These are phyloP conservation scores for Pherbina coryleti DNA, from an alignment of 2,888 invertebrate genomes.

Conservation along the genomic window DNA sequence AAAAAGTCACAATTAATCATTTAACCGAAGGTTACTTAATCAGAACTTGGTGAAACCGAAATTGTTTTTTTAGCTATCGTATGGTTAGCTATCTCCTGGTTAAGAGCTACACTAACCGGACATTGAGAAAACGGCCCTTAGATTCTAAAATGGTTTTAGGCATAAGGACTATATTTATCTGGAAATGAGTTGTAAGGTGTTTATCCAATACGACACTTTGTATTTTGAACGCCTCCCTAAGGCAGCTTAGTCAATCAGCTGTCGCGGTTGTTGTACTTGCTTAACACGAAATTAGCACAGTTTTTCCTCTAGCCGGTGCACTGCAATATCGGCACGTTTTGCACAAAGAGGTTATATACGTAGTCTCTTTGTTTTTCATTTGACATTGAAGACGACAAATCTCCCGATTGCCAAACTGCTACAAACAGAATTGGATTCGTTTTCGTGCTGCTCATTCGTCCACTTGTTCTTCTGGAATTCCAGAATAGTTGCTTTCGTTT, in stretches of 20 bases:
- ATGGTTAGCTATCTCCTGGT: too few relatives aligned
- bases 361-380: constrained; percentile 65
- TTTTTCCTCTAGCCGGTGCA: background rate
- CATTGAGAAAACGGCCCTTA: too few relatives aligned
- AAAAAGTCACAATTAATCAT: too few relatives aligned
- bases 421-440: constrained; percentile 19
- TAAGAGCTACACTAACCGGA: too few relatives aligned
- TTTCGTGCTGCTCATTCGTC: constrained; percentile 33
- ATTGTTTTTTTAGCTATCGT: too few relatives aligned
- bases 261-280: background rate
- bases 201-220: too few relatives aligned
- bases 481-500: background rate
- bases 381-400: constrained; percentile 64
- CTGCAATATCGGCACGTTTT: constrained; percentile 56
- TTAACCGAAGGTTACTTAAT: too few relatives aligned
- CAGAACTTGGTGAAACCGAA: too few relatives aligned
- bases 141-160: too few relatives aligned
- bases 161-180: too few relatives aligned
- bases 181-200: too few relatives aligned
- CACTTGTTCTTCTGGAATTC: background rate
- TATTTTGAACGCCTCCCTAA: background rate
- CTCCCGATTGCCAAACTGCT: background rate
- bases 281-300: background rate
- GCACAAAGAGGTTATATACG: constrained; percentile 51
- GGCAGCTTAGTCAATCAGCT: too few relatives aligned